Base-by-base conservation (phyloP, 2,797 vertebrate species). In the Cossypha caffra region DNA sequence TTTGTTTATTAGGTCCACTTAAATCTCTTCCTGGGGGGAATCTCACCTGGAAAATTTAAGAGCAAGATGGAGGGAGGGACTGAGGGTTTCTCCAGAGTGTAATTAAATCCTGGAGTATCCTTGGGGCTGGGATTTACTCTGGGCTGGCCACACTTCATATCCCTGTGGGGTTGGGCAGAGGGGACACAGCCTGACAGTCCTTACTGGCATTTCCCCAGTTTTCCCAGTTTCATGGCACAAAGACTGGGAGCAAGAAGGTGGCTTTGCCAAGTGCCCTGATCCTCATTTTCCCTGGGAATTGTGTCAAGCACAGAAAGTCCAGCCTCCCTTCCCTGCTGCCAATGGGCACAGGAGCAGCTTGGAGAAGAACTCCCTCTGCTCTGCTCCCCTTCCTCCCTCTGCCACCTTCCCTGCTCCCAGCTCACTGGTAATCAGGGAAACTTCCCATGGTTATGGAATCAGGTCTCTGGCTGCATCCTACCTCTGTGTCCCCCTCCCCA, bases 261-360 rank as follows among this genome's bases (percentile, higher is more conserved):
- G 28, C 24, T 58, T 62, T 78, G 12, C 23, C 1, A 0, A 54
- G 31, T 1, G 0, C 21, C 16, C 23, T 33, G 11, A 10, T 13
- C 10, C 17, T 7, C 10, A 1, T 16, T 16, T 6, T 8, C 25
- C 10, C 13, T 2, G 0, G 21, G 12, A 89, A 73, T 40, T 4
- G 3, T 8, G 1, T 16, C 13, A 59, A 51, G 16, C 7, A 37
- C 1, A 23, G 13, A 17, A 25, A 50, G 5, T 18, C 45, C 47
- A 75, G 0, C 2, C 14, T 79, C 19, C 10, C 2, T 79, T 37
- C 35, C 35, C 17, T 1, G 0, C 5, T 29, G 57, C 38, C 33
- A 26, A 5, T 0, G 0, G 33, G 13, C 43, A 50, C 24, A 33
- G 26, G 51, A 42, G 1, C 3, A 5, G 8, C 17, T 55, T 11